A percentile compares a stretch with the other conserved stretches of the same genome.
phyloP scores from a whole-genome alignment of 2,113 vertebrate species.

The Chiloscyllium plagiosum region DNA sequence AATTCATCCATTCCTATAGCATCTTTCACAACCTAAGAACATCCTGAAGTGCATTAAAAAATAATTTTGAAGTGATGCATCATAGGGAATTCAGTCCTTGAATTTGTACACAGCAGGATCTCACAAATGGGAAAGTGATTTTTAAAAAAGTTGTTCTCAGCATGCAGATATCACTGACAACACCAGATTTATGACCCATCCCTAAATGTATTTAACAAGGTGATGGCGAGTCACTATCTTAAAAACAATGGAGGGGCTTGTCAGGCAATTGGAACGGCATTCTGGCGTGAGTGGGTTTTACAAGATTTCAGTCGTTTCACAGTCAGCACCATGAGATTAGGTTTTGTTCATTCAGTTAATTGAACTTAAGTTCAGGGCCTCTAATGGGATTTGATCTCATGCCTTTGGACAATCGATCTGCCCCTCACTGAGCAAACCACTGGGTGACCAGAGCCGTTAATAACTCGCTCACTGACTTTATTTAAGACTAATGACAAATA shows the following conservation, averaged over 20 bases:
- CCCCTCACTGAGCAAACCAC: not conserved
- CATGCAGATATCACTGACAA: not conserved
- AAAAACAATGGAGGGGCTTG: not conserved
- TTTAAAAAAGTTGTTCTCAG: too few species aligned
- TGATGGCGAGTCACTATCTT: not conserved
- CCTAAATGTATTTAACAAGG: not conserved
- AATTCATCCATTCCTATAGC: not conserved
- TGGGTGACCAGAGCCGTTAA: not conserved
- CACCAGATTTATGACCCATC: not conserved
- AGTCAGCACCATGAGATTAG: not conserved
- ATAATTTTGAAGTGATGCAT: not conserved
- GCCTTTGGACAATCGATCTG: not conserved
- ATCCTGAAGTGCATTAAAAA: not conserved
- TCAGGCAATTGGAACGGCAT: not conserved
- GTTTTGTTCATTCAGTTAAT: not conserved
- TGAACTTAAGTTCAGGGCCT: not conserved
- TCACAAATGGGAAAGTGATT: not conserved
- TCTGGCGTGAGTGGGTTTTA: not conserved
- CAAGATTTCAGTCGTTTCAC: not conserved
- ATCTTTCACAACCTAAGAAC: not conserved
- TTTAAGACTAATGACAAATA: not conserved
- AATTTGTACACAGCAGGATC: not conserved
- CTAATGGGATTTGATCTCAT: not conserved
- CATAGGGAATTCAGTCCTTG: not conserved
- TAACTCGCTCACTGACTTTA: not conserved